phyloP scores from a whole-genome alignment of 2,888 invertebrate species.

The Julus scanicus region DNA sequence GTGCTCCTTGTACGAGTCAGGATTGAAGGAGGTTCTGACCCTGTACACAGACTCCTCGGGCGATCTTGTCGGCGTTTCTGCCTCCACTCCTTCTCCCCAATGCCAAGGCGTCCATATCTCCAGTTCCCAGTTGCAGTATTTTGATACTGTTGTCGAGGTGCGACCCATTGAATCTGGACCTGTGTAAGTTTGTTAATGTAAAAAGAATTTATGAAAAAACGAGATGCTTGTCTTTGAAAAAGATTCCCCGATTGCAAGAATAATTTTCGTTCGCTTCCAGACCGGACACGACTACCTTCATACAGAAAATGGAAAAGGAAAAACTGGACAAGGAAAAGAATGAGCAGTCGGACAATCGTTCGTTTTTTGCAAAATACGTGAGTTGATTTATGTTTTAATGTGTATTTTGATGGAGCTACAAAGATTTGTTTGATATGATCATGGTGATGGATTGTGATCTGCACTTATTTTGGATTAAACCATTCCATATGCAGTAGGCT shows the following conservation, averaged over 20 bases:
- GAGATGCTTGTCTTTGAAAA: background rate
- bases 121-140: constrained; percentile 64
- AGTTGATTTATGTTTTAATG: constrained; percentile 66
- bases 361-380: constrained; percentile 98
- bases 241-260: background rate
- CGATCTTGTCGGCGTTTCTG: constrained; percentile 73
- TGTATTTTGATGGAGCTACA: background rate
- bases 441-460: too few relatives aligned
- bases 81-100: constrained; percentile 67
- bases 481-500: too few relatives aligned
- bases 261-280: constrained; percentile 67
- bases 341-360: constrained; percentile 81
- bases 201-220: background rate
- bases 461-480: too few relatives aligned
- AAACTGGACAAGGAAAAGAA: constrained; percentile 82
- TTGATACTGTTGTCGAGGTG: constrained; percentile 82
- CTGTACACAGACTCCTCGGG: constrained; percentile 84
- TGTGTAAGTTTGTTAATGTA: constrained; percentile 68
- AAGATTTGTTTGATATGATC: background rate
- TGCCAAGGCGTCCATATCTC: constrained; percentile 60
- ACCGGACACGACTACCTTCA: constrained; percentile 94
- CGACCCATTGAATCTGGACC: constrained; percentile 85
- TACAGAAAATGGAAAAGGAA: constrained; percentile 92
- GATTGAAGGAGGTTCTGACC: constrained; percentile 81
- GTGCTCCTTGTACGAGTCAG: constrained; percentile 80